Percentiles rank a stretch among this genome's conserved stretches.
Evolutionary conservation across 2,888 invertebrate species (phyloP).

Genomic region (Oscheius onirici): DNA sequence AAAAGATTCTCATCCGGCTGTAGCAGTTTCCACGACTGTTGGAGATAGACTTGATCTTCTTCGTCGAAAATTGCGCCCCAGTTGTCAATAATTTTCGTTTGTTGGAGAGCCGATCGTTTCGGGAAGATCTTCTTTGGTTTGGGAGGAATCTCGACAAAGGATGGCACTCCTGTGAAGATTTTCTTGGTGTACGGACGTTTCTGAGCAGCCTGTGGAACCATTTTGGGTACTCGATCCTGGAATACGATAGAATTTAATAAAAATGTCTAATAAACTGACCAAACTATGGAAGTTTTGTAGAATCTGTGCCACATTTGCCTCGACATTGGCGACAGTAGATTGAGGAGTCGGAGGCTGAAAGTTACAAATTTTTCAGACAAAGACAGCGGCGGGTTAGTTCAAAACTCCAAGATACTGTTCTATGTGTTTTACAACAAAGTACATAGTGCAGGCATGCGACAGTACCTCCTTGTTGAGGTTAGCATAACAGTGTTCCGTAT

Average conservation of each 20-base stretch:
- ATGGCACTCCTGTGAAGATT: not conserved
- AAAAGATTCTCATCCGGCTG: conserved; percentile 29
- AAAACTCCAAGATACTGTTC: no score
- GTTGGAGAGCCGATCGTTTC: not conserved
- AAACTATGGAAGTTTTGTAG: not conserved
- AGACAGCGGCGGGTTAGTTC: no score
- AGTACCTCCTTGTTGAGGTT: conserved; percentile 29
- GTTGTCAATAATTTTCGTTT: not conserved
- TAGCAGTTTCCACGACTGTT: conserved; percentile 3
- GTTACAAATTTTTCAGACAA: no score
- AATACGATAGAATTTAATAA: no score
- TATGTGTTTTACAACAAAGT: not conserved
- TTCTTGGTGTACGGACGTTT: not conserved
- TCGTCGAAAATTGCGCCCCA: conserved; percentile 24
- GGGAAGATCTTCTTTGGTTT: conserved; percentile 21
- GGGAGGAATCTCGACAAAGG: not conserved
- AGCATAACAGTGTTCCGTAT: conserved; percentile 32
- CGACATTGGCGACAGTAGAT: not conserved
- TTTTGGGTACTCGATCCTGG: no score
- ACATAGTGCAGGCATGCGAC: no score
- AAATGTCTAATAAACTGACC: not conserved
- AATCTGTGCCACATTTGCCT: not conserved
- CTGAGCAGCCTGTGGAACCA: not conserved
- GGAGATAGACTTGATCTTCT: conserved; percentile 29
- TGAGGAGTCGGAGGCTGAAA: not conserved